Base-by-base conservation (phyloP, 2,797 vertebrate species). In the Podargus strigoides region DNA sequence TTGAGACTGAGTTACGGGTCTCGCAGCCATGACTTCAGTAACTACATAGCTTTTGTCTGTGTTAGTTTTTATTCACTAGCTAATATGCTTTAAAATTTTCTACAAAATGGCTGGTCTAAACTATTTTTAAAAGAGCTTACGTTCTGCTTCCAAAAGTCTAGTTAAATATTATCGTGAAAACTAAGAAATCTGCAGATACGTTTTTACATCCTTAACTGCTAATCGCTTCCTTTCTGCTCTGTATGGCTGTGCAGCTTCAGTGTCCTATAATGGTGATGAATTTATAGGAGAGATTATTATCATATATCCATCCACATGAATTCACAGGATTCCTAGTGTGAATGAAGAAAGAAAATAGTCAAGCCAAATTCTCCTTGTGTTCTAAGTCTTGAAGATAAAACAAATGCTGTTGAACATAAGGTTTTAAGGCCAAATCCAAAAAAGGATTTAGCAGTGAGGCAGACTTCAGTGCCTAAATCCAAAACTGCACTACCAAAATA, bases 381-480 rank as follows among this genome's bases (percentile, higher is more conserved):
- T 96, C 94, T 44, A 26, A 95, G 95, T 93, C 92, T 94, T 16
- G 2, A 83, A 87, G 89, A 89, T 95, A 95, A 94, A 97, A 97
- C 92, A 94, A 97, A 95, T 93, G 94, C 96, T 97, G 93, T 94
- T 93, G 94, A 92, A 96, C 95, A 96, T 96, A 96, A 95, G 95
- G 92, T 96, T 96, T 96, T 96, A 96, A 96, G 96, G 96, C 96
- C 95, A 95, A 96, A 87, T 68, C 95, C 87, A 96, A 81, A 96
- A 96, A 94, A 91, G 94, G 94, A 94, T 94, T 94, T 72, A 91
- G 69, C 84, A 87, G 89, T 6, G 79, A 94, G 93, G 95, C 96
- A 96, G 95, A 90, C 94, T 95, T 85, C 62, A 62, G 62, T 72
- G 95, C 94, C 94, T 58, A 86, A 95, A 94, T 95, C 95, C 93